These are phyloP conservation scores for Cephus pulcher DNA, from an alignment of 2,888 invertebrate genomes.

Conservation along the genomic window DNA sequence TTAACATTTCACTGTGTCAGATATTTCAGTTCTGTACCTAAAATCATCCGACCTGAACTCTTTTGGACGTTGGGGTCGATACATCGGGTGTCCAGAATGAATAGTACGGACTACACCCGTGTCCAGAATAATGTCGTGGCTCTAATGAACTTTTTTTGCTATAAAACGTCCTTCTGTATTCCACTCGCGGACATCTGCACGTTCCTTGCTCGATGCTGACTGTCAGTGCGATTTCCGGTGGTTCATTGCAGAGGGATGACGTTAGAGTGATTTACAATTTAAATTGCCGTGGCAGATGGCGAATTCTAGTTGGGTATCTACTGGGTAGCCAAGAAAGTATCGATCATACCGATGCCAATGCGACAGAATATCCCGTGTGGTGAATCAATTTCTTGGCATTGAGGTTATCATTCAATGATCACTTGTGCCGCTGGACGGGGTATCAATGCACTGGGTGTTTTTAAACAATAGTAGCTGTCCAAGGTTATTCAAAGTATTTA, in stretches of 20 bases:
- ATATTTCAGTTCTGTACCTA: background rate
- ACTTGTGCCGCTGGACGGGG: background rate
- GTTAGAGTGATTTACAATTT: background rate
- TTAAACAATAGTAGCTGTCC: background rate
- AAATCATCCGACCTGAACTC: background rate
- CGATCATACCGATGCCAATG: background rate
- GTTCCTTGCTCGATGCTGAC: background rate
- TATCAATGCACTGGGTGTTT: background rate
- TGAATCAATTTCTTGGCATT: background rate
- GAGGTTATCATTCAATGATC: background rate
- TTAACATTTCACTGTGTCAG: too few species aligned
- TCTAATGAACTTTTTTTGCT: background rate
- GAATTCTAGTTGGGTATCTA: slow-evolving; percentile 23
- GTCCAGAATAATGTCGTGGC: background rate
- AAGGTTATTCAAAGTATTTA: background rate
- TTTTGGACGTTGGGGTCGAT: background rate
- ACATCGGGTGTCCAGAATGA: background rate
- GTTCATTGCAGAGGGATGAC: background rate
- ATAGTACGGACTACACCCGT: background rate
- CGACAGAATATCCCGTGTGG: background rate
- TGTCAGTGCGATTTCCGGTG: background rate
- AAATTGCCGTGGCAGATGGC: slow-evolving; percentile 14
- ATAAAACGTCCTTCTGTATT: background rate
- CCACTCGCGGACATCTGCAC: background rate
- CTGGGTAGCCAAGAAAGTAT: background rate